Evolutionary conservation across 2,113 vertebrate species (phyloP), one percentile per base, ranked within the genome.

Genomic region (Etheostoma cragini): DNA sequence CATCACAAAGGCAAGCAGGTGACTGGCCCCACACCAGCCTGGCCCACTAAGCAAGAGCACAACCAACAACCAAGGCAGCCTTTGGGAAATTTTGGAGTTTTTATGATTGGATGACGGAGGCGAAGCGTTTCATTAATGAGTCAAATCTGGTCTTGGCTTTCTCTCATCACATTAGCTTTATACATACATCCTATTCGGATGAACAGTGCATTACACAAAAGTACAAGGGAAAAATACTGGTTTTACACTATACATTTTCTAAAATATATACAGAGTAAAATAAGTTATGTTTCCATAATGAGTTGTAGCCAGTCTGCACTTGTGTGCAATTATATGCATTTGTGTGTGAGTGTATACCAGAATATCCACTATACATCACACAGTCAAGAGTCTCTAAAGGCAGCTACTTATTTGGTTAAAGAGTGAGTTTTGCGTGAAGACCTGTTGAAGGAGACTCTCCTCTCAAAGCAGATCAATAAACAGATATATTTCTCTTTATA

Each of bases 221-320:
- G 95, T 98, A 98, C 97, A 97, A 95, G 94, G 96, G 82, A 91
- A 97, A 96, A 97, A 97, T 97, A 98, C 96, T 97, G 95, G 93
- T 96, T 98, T 98, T 96, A 96, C 96, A 96, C 97, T 98, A 96
- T 98, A 98, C 96, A 98, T 92, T 95, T 88, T 97, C 96, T 98
- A 97, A 96, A 98, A 97, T 99, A 98, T 98, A 96, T 98, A 99
- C 96, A 98, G 97, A 97, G 96, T 98, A 99, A 97, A 99, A 98
- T 99, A 99, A 99, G 97, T 99, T 99, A 99, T 95, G 93, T 94
- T 95, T 96, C 93, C 96, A 88, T 97, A 96, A 92, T 93, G 96
- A 96, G 96, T 82, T 95, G 94, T 93, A 94, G 97, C 96, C 95
- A 95, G 94, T 94, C 90, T 95, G 95, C 96, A 97, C 96, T 61